Evolutionary conservation across 92 coral and sea anemone species (phyloP).

Genomic region (Zoanthus sociatus): DNA sequence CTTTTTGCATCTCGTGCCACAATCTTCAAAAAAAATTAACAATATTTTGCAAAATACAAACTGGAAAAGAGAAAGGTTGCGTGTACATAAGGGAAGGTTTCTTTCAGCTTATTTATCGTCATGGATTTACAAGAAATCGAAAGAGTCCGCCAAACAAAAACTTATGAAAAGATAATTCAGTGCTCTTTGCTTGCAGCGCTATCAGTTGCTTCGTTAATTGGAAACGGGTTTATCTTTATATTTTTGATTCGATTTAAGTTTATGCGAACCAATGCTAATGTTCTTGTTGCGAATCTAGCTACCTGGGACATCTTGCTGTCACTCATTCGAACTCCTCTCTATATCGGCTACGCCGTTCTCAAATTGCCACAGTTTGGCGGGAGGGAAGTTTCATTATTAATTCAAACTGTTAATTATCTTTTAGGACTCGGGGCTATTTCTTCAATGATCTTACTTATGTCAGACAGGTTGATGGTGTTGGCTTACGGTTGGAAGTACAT

Average conservation of each 20-base stretch:
- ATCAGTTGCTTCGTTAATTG: slow-evolving; percentile 28
- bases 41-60: too few relatives aligned
- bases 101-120: not conserved
- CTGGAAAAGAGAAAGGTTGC: too few relatives aligned
- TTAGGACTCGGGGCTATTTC: slow-evolving; percentile 47
- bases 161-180: slow-evolving; percentile 37
- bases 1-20: too few relatives aligned
- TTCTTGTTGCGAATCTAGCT: slow-evolving; percentile 60
- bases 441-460: slow-evolving; percentile 44
- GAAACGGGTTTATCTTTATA: slow-evolving; percentile 48
- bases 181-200: slow-evolving; percentile 18
- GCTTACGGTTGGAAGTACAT: slow-evolving; percentile 55
- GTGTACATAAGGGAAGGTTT: not conserved
- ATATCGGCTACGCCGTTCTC: slow-evolving; percentile 36
- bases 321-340: slow-evolving; percentile 41
- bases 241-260: slow-evolving; percentile 51
- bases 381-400: slow-evolving; percentile 25
- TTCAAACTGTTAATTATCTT: slow-evolving; percentile 21
- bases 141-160: slow-evolving; percentile 3
- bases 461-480: slow-evolving; percentile 56
- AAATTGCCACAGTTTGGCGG: slow-evolving; percentile 45
- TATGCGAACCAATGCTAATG: slow-evolving; percentile 58
- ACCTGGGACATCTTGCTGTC: slow-evolving; percentile 50
- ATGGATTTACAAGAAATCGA: not conserved
- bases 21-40: too few relatives aligned